Conservation (phyloP, 1,140 invertebrate genomes). For the Nasonia giraulti region DNA sequence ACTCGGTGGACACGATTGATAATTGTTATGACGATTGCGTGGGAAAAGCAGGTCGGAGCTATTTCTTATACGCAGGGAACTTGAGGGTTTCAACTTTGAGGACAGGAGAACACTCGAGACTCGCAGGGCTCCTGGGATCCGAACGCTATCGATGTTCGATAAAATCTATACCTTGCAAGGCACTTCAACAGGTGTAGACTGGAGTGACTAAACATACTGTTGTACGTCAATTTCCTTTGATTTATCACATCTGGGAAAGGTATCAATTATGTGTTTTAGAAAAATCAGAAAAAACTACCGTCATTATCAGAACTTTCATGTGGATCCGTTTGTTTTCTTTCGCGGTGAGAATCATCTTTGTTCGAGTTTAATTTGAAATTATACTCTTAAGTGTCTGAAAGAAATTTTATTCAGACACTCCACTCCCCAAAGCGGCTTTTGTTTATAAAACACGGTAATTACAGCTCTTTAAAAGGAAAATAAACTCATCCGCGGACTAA, state of each 20-base stretch:
- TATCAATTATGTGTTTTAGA: no score
- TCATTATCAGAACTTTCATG: no score
- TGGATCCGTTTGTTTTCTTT: no score
- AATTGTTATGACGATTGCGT: slow-evolving; percentile 21
- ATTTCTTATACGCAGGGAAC: background rate
- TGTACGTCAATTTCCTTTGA: background rate
- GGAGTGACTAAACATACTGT: background rate
- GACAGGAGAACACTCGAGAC: background rate
- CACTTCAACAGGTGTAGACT: background rate
- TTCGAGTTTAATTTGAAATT: no score
- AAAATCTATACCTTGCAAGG: background rate
- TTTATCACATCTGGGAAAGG: background rate
- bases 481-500: slow-evolving; percentile 4
- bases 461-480: slow-evolving; percentile 36
- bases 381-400: no score
- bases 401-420: background rate
- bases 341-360: no score
- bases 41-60: background rate
- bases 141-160: background rate
- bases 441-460: slow-evolving; percentile 22
- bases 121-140: background rate
- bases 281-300: no score
- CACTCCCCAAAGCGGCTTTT: slow-evolving; percentile 4
- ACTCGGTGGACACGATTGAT: background rate
- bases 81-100: no score